phyloP scores from a whole-genome alignment of 2,888 invertebrate species.

The Pocota personata region DNA sequence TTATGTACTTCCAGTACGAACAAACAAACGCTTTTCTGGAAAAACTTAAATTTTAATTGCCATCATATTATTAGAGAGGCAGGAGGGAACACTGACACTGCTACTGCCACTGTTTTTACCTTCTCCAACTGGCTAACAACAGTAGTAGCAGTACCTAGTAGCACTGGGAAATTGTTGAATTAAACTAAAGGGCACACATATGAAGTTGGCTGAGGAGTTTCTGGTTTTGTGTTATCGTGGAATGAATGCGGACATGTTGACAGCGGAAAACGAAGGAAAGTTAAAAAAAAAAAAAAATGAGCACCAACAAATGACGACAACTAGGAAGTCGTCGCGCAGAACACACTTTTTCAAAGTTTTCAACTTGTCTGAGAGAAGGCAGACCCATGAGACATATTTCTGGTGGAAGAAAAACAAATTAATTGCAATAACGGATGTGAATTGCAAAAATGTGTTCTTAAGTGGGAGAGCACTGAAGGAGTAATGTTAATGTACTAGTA shows the following conservation, averaged over 20 bases:
- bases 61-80: constrained; percentile 49
- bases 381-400: constrained; percentile 44
- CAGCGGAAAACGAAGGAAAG: constrained; percentile 36
- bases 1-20: constrained; percentile 18
- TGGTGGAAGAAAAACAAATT: constrained; percentile 65
- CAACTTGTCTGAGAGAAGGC: constrained; percentile 48
- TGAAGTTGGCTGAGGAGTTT: constrained; percentile 37
- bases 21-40: constrained; percentile 35
- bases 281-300: constrained; percentile 41
- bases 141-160: not conserved
- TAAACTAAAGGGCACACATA: constrained; percentile 52
- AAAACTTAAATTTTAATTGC: constrained; percentile 62
- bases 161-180: constrained; percentile 59
- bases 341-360: constrained; percentile 55
- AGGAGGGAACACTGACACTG: not conserved
- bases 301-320: constrained; percentile 2
- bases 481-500: constrained; percentile 22
- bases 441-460: constrained; percentile 71
- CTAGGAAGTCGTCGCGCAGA: not conserved
- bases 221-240: constrained; percentile 28
- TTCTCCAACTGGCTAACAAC: not conserved
- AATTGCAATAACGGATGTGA: constrained; percentile 74
- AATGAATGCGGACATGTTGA: constrained; percentile 64
- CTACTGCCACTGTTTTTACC: constrained; percentile 1
- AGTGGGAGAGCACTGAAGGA: constrained; percentile 43